phyloP scores from a whole-genome alignment of 2,888 invertebrate genomes.

The Lissonota sp. region DNA sequence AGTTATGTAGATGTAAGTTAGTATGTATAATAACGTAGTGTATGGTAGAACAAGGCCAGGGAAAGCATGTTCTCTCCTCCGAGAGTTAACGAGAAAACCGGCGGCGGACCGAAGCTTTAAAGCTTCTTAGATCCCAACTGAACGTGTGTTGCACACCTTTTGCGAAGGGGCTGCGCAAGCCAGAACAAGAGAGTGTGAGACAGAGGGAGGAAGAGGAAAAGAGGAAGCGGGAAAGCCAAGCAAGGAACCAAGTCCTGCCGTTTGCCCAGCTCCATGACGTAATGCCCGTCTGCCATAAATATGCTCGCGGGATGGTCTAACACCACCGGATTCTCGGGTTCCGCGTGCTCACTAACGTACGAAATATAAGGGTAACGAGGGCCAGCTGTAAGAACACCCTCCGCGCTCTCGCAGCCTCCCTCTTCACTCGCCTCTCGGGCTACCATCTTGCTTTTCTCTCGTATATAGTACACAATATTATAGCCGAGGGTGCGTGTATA shows the following conservation, averaged over 20 bases:
- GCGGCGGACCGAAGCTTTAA: slow-evolving; percentile 65
- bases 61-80: slow-evolving; percentile 12
- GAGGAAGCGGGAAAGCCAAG: slow-evolving; percentile 65
- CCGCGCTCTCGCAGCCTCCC: slow-evolving; percentile 30
- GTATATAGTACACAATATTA: slow-evolving; percentile 35
- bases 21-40: slow-evolving; percentile 50
- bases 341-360: slow-evolving; percentile 41
- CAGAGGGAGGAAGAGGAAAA: slow-evolving; percentile 46
- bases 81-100: slow-evolving; percentile 65
- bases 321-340: slow-evolving; percentile 61
- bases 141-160: slow-evolving; percentile 64
- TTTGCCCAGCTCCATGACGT: slow-evolving; percentile 57
- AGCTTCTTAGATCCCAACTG: slow-evolving; percentile 62
- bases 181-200: slow-evolving; percentile 49
- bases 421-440: slow-evolving; percentile 15
- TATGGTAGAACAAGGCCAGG: slow-evolving; percentile 2
- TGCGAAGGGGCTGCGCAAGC: slow-evolving; percentile 32
- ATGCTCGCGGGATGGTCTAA: slow-evolving; percentile 65
- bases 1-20: slow-evolving; percentile 75
- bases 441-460: slow-evolving; percentile 58
- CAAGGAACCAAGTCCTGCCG: slow-evolving; percentile 57
- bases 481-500: slow-evolving; percentile 22
- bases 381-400: slow-evolving; percentile 66
- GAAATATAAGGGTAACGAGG: slow-evolving; percentile 68
- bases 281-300: slow-evolving; percentile 68